Evolutionary conservation across 2,888 invertebrate genomes (phyloP).

Genomic region (Thumatha senex): DNA sequence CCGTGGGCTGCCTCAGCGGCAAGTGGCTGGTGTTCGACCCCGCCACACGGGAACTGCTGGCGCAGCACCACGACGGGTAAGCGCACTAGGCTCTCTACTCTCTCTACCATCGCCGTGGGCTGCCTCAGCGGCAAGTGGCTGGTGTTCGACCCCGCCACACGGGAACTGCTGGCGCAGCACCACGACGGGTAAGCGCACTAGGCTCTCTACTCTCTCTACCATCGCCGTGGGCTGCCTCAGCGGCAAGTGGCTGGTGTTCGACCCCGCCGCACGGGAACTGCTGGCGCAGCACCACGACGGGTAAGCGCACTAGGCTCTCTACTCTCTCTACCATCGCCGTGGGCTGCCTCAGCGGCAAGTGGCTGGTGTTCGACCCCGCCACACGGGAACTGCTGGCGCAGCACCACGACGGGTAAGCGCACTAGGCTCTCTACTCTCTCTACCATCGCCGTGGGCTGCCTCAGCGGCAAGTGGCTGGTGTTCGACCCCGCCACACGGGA

Average conservation of each 20-base stretch:
- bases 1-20: constrained; percentile 90
- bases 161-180: constrained; percentile 87
- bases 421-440: too few species aligned
- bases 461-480: constrained; percentile 92
- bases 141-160: constrained; percentile 90
- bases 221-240: constrained; percentile 90
- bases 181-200: constrained; percentile 84
- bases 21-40: constrained; percentile 94
- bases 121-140: constrained; percentile 92
- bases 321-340: too few species aligned
- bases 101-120: too few species aligned
- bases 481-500: constrained; percentile 91
- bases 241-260: constrained; percentile 93
- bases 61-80: constrained; percentile 87
- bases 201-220: too few species aligned
- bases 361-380: constrained; percentile 92
- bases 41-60: constrained; percentile 88
- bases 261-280: constrained; percentile 89
- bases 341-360: constrained; percentile 91
- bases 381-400: constrained; percentile 88
- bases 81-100: too few species aligned
- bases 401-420: constrained; percentile 85
- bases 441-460: too few species aligned
- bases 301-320: constrained; percentile 37
- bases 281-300: constrained; percentile 88